These are phyloP conservation scores for Callopanchax toddi DNA, from an alignment of 2,113 vertebrate species.

Conservation along the genomic window DNA sequence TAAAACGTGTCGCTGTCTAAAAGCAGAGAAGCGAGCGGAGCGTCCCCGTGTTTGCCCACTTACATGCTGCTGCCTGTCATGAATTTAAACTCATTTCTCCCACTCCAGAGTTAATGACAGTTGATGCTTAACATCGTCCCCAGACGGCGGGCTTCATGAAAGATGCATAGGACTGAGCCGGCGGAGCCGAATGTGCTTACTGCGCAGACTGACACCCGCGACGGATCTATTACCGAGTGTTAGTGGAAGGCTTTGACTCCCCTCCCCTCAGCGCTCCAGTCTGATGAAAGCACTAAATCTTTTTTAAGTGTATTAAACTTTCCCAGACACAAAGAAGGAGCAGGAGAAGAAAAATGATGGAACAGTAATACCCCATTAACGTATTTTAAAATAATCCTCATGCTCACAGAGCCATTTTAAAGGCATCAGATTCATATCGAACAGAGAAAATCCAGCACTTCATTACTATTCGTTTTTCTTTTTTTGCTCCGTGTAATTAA, in stretches of 20 bases:
- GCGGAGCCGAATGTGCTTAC: slow-evolving; percentile 57
- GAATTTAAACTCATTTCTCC: slow-evolving; percentile 62
- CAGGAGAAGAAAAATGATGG: slow-evolving; percentile 8
- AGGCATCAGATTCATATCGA: not conserved
- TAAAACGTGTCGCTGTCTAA: slow-evolving; percentile 15
- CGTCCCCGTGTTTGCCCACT: slow-evolving; percentile 41
- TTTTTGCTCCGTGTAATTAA: not conserved
- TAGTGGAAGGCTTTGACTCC: slow-evolving; percentile 23
- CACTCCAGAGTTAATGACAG: slow-evolving; percentile 63
- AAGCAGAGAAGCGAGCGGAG: slow-evolving; percentile 4
- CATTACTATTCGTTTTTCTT: not conserved
- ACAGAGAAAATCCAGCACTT: not conserved
- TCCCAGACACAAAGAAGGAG: slow-evolving; percentile 10
- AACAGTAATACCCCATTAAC: not conserved
- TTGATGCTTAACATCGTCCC: slow-evolving; percentile 70
- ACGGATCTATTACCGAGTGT: slow-evolving; percentile 57
- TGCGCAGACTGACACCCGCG: slow-evolving; percentile 53
- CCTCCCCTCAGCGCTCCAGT: slow-evolving; percentile 22
- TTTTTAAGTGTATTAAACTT: slow-evolving; percentile 12
- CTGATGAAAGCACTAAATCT: slow-evolving; percentile 55
- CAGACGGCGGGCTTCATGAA: slow-evolving; percentile 68
- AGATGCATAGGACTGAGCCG: slow-evolving; percentile 68
- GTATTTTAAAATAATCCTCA: not conserved
- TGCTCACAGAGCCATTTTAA: not conserved
- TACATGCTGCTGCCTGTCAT: slow-evolving; percentile 56